Conservation (phyloP, 2,888 invertebrate genomes). For the Parnassius mnemosyne region DNA sequence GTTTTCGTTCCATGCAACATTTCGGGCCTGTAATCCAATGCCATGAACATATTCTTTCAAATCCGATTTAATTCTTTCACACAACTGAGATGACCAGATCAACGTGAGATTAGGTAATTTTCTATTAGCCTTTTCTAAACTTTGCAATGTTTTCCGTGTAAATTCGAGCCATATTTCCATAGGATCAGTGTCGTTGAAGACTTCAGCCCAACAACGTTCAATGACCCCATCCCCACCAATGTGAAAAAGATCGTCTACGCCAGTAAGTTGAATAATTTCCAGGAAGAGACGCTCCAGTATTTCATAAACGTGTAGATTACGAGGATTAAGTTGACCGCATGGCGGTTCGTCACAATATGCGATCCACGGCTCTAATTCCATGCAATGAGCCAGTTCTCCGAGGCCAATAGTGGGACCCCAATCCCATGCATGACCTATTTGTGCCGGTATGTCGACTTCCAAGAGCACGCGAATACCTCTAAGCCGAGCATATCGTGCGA, state of each 20-base stretch:
- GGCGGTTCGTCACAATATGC: slow-evolving; percentile 88
- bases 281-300: slow-evolving; percentile 85
- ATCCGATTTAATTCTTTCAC: slow-evolving; percentile 48
- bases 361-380: slow-evolving; percentile 86
- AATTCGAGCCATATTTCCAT: slow-evolving; percentile 87
- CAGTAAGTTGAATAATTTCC: slow-evolving; percentile 86
- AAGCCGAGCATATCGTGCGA: slow-evolving; percentile 87
- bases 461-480: slow-evolving; percentile 91
- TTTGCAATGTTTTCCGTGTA: slow-evolving; percentile 80
- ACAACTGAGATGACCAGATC: slow-evolving; percentile 53
- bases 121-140: slow-evolving; percentile 77
- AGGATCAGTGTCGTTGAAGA: slow-evolving; percentile 82
- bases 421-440: slow-evolving; percentile 90
- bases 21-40: slow-evolving; percentile 77
- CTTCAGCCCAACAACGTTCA: slow-evolving; percentile 85
- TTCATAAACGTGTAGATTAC: slow-evolving; percentile 85
- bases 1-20: slow-evolving; percentile 82
- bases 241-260: slow-evolving; percentile 88
- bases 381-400: slow-evolving; percentile 86
- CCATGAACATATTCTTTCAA: slow-evolving; percentile 44
- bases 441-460: slow-evolving; percentile 93
- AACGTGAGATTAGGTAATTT: slow-evolving; percentile 52
- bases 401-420: slow-evolving; percentile 84
- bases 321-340: slow-evolving; percentile 89
- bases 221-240: slow-evolving; percentile 89